phyloP scores from a whole-genome alignment of 2,888 invertebrate genomes.

The Tinea trinotella region DNA sequence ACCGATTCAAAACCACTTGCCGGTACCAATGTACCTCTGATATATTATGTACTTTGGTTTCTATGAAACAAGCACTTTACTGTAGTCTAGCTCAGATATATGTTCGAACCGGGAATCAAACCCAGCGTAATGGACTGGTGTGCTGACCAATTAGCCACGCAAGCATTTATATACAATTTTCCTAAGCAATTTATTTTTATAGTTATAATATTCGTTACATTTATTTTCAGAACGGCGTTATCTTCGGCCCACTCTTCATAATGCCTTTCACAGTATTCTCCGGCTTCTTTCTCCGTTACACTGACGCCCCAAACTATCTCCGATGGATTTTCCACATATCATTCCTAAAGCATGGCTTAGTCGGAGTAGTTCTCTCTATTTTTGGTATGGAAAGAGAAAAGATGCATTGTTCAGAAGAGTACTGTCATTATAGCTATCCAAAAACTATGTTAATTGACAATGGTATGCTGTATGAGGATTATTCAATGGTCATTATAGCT shows the following conservation, averaged over 20 bases:
- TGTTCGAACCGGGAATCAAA: too few species aligned
- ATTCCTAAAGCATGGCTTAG: conserved; percentile 90
- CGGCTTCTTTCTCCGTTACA: conserved; percentile 91
- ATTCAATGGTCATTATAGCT: conserved; percentile 76
- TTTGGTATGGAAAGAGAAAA: conserved; percentile 86
- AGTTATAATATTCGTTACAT: conserved; percentile 20
- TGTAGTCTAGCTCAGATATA: background rate
- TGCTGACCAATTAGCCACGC: too few species aligned
- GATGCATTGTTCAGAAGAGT: conserved; percentile 80
- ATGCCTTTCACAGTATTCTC: conserved; percentile 93
- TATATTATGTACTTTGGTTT: too few species aligned
- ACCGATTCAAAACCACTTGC: too few species aligned
- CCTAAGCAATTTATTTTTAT: too few species aligned
- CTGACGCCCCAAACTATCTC: conserved; percentile 83
- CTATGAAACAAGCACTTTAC: background rate
- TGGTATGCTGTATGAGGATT: conserved; percentile 78
- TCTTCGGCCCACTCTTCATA: conserved; percentile 90
- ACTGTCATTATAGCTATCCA: conserved; percentile 82
- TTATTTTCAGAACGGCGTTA: conserved; percentile 84
- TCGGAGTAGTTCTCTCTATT: conserved; percentile 84
- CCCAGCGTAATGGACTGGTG: too few species aligned
- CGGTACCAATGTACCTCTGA: too few species aligned
- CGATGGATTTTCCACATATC: conserved; percentile 91
- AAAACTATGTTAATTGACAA: conserved; percentile 80
- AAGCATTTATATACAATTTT: too few species aligned